Percentiles rank a stretch among this genome's conserved stretches.
phyloP scores from a whole-genome alignment of 2,888 invertebrate genomes.

The Abscondita cerata region DNA sequence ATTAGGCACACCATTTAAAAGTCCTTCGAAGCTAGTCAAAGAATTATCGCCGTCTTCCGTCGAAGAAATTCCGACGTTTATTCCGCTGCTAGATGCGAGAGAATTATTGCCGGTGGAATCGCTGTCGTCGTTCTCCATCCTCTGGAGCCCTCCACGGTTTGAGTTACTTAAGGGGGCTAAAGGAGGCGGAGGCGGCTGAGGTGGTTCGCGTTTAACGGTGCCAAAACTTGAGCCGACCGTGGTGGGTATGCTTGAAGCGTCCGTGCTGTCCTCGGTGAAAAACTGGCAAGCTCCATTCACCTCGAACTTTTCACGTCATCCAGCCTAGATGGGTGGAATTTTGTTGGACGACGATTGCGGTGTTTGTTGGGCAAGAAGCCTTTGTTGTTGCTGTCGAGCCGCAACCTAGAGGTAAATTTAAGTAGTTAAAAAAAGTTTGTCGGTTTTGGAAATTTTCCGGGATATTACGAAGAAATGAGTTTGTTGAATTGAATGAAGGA shows the following conservation, averaged over 20 bases:
- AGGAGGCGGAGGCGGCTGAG: slow-evolving; percentile 61
- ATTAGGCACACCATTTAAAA: slow-evolving; percentile 65
- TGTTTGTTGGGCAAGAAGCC: slow-evolving; percentile 64
- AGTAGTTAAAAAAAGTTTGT: neutral
- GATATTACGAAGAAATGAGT: too few species aligned
- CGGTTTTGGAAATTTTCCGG: too few species aligned
- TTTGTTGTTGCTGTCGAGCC: slow-evolving; percentile 71
- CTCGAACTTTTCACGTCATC: slow-evolving; percentile 49
- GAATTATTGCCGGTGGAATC: slow-evolving; percentile 64
- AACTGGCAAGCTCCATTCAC: slow-evolving; percentile 57
- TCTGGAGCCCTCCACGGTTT: slow-evolving; percentile 37
- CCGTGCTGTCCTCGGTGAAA: slow-evolving; percentile 56
- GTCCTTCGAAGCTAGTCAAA: slow-evolving; percentile 69
- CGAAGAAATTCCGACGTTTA: slow-evolving; percentile 58
- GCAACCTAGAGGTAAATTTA: slow-evolving; percentile 63
- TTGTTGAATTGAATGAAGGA: too few species aligned
- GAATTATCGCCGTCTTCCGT: slow-evolving; percentile 67
- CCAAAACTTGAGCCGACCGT: slow-evolving; percentile 50
- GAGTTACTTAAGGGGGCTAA: slow-evolving; percentile 58
- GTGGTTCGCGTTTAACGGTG: slow-evolving; percentile 57
- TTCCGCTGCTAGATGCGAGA: slow-evolving; percentile 63
- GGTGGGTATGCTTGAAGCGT: slow-evolving; percentile 53
- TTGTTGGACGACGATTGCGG: slow-evolving; percentile 38
- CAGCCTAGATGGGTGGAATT: slow-evolving; percentile 44
- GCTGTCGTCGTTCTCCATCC: slow-evolving; percentile 58